Percentiles rank a stretch among this genome's conserved stretches.
Evolutionary conservation across 2,888 invertebrate genomes (phyloP).

Genomic region (Diarsia brunnea): DNA sequence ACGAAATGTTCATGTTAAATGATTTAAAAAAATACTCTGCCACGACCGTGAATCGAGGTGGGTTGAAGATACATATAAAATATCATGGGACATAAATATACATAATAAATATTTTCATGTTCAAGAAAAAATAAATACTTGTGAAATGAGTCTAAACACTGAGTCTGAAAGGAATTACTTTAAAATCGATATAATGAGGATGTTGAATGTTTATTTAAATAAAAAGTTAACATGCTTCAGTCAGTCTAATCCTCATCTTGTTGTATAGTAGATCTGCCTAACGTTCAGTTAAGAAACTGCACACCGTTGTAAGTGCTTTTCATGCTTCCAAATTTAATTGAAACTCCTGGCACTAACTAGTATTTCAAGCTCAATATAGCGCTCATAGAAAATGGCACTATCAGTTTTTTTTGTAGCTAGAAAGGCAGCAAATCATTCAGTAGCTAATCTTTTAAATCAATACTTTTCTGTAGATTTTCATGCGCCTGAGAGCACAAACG

Average conservation of each 20-base stretch:
- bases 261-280: slow-evolving; percentile 45
- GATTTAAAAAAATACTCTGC: slow-evolving; percentile 77
- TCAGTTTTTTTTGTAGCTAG: slow-evolving; percentile 1
- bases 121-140: slow-evolving; percentile 43
- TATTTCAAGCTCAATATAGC: slow-evolving; percentile 66
- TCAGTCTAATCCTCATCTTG: slow-evolving; percentile 74
- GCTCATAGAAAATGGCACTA: slow-evolving; percentile 10
- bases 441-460: slow-evolving; percentile 20
- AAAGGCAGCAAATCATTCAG: slow-evolving; percentile 44
- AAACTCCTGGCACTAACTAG: slow-evolving; percentile 69
- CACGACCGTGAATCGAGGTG: slow-evolving; percentile 80
- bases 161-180: slow-evolving; percentile 63
- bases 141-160: slow-evolving; percentile 60
- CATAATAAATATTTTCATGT: slow-evolving; percentile 49
- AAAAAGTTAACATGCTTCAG: slow-evolving; percentile 82
- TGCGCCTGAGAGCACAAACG: slow-evolving; percentile 34
- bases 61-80: slow-evolving; percentile 70
- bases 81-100: slow-evolving; percentile 65
- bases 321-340: slow-evolving; percentile 71
- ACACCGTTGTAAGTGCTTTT: slow-evolving; percentile 70
- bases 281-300: slow-evolving; percentile 58
- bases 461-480: slow-evolving; percentile 29
- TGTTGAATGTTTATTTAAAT: slow-evolving; percentile 49
- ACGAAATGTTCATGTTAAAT: slow-evolving; percentile 68
- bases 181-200: slow-evolving; percentile 69